These are phyloP conservation scores for Heliconius hermathena DNA, from an alignment of 1,140 invertebrate genomes.

Conservation along the genomic window DNA sequence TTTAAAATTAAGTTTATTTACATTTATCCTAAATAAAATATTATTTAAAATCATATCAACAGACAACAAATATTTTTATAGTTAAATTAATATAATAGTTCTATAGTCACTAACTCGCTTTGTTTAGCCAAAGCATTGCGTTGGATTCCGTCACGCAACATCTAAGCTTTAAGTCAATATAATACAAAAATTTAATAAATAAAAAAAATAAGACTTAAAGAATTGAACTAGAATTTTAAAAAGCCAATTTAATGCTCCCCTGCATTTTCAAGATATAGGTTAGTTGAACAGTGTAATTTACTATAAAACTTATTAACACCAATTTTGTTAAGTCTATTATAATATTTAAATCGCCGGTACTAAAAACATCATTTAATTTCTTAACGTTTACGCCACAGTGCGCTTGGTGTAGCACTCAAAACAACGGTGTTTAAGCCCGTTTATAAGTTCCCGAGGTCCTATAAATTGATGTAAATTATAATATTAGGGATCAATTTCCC, in stretches of 20 bases:
- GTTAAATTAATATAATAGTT: too few relatives aligned
- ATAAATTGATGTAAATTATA: constrained; percentile 54
- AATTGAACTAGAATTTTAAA: too few relatives aligned
- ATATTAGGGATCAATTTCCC: constrained; percentile 59
- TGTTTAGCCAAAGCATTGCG: too few relatives aligned
- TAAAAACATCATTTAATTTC: constrained; percentile 4
- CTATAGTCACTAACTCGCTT: too few relatives aligned
- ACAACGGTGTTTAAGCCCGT: constrained; percentile 12
- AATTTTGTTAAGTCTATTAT: neutral
- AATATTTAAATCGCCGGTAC: neutral
- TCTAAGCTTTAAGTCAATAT: too few relatives aligned
- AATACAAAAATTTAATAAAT: too few relatives aligned
- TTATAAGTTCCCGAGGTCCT: constrained; percentile 36
- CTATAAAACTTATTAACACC: neutral
- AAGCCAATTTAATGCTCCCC: neutral
- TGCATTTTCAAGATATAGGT: neutral
- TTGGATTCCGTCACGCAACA: too few relatives aligned
- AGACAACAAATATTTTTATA: too few relatives aligned
- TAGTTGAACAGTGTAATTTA: neutral
- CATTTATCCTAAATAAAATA: too few relatives aligned
- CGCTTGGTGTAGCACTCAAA: constrained; percentile 18
- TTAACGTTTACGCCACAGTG: constrained; percentile 1
- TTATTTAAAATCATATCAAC: too few relatives aligned
- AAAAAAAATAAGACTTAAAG: too few relatives aligned
- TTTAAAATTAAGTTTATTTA: too few relatives aligned